Base-by-base conservation (phyloP, 35 echinoderm and acorn worm genomes). In the Patiria miniata region DNA sequence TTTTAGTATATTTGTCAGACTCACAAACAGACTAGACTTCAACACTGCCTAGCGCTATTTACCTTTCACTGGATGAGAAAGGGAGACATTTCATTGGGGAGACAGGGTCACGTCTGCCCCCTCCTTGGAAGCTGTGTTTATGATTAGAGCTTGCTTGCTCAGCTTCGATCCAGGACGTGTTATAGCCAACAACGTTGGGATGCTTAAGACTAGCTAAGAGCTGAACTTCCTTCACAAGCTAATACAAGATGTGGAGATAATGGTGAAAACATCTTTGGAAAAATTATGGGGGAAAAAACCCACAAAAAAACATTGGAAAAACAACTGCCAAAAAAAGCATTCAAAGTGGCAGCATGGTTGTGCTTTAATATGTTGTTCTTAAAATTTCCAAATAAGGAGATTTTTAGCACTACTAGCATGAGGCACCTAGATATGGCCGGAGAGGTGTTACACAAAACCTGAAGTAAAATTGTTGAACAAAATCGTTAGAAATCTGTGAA, bases 141-240 rank as follows among this genome's bases (percentile, higher is more conserved):
- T 4, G 42, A 47, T 47, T 50, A 22, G 50, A 21, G 52, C 17
- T 50, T 15, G 51, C 33, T 0, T 39, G 80, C 51, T 82, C 80
- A 22, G 80, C 19, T 32, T 85, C 90, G 38, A 91, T 52, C 90
- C 90, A 91, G 23, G 90, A 77, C 2, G 42, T 40, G 36, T 91
- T 86, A 51, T 91, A 91, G 1, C 90, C 40, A 26, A 91, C 90
- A 0, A 91, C 51, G 30, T 91, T 85, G 21, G 51, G 68, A 81
- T 91, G 90, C 36, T 81, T 53, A 7, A 91, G 52, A 21, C 83
- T 15, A 22, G 90, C 90, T 38, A 91, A 52, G 1, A 79, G 19
- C 79, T 91, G 44, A 33, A 91, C 84, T 57, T 91, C 90, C 7
- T 84, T 52, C 39, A 77, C 33, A 21, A 91, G 51, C 85, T 85